These are phyloP conservation scores for Athrips mouffetella DNA, from an alignment of 2,888 invertebrate species.

Conservation along the genomic window DNA sequence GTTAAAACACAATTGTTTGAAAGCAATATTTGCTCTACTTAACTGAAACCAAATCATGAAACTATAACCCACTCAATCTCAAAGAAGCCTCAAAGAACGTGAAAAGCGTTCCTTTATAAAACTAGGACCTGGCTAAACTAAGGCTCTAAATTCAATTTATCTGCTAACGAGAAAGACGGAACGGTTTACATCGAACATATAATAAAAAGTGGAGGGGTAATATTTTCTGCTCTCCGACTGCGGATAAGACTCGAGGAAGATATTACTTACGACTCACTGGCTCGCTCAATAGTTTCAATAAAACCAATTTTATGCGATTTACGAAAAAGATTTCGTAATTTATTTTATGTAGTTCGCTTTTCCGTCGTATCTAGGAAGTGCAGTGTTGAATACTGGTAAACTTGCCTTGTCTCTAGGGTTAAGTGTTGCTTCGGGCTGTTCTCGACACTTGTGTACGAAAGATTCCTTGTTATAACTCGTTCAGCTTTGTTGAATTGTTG, in stretches of 20 bases:
- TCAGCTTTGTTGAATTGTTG: background rate
- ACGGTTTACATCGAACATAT: background rate
- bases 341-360: too few species aligned
- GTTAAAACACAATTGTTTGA: too few species aligned
- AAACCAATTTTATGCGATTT: background rate
- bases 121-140: too few species aligned
- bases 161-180: background rate
- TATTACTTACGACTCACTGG: background rate
- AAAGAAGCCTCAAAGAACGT: too few species aligned
- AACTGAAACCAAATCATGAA: too few species aligned
- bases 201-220: conserved; percentile 1
- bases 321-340: too few species aligned
- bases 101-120: too few species aligned
- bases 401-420: background rate
- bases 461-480: background rate
- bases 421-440: background rate
- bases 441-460: background rate
- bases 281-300: background rate
- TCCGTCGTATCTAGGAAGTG: too few species aligned
- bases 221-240: background rate
- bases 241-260: background rate
- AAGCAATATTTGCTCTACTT: too few species aligned
- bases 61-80: too few species aligned
- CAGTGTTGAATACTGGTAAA: background rate
- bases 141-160: conserved; percentile 1